These are phyloP conservation scores for Apamea epomidion DNA, from an alignment of 2,888 invertebrate genomes.

Conservation along the genomic window DNA sequence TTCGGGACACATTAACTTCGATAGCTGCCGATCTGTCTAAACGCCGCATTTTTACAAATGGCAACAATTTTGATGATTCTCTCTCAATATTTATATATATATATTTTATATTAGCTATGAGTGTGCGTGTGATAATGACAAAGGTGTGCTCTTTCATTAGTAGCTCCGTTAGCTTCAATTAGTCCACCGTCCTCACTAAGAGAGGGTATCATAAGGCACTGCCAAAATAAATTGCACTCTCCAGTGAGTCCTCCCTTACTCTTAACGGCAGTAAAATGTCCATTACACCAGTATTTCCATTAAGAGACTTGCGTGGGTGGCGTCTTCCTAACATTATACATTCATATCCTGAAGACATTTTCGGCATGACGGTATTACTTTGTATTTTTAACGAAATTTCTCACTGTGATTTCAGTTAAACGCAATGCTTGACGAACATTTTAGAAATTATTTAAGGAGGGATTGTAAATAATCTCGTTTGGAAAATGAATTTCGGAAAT, in stretches of 20 bases:
- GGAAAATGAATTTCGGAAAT: conserved; percentile 31
- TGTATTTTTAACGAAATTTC: conserved; percentile 29
- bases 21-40: background rate
- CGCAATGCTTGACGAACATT: conserved; percentile 34
- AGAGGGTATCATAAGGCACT: conserved; percentile 15
- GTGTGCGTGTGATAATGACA: background rate
- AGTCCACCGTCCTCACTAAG: background rate
- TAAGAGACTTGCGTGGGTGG: conserved; percentile 60
- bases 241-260: conserved; percentile 25
- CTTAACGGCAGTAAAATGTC: conserved; percentile 32
- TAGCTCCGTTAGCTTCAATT: conserved; percentile 18
- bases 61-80: background rate
- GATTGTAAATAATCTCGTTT: conserved; percentile 43
- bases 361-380: conserved; percentile 25
- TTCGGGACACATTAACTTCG: background rate
- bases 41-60: background rate
- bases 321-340: conserved; percentile 40
- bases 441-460: conserved; percentile 24
- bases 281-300: conserved; percentile 68
- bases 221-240: conserved; percentile 47
- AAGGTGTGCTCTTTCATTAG: conserved; percentile 13
- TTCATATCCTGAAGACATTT: conserved; percentile 51
- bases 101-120: no score
- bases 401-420: conserved; percentile 15
- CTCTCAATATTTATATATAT: background rate